Percentiles rank a stretch among this genome's conserved stretches.
phyloP scores from a whole-genome alignment of 2,888 invertebrate species.

The Acrobasis suavella region DNA sequence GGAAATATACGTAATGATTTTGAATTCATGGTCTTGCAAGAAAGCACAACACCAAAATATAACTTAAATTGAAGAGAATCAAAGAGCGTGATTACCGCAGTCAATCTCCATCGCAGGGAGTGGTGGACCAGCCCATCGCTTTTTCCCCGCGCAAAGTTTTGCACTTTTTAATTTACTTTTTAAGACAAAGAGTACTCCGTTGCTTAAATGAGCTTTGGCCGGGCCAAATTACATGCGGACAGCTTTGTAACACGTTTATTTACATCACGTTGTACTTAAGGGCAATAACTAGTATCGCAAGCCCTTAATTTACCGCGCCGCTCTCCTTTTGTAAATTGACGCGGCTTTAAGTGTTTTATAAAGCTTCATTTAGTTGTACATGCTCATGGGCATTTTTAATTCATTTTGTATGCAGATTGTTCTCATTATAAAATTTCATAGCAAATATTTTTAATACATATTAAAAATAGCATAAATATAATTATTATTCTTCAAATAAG shows the following conservation, averaged over 20 bases:
- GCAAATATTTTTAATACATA: background rate
- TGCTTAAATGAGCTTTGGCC: constrained; percentile 75
- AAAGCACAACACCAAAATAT: too few species aligned
- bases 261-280: constrained; percentile 80
- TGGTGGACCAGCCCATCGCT: constrained; percentile 69
- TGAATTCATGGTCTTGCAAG: too few species aligned
- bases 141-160: constrained; percentile 73
- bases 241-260: constrained; percentile 72
- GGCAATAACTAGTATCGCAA: constrained; percentile 73
- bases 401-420: background rate
- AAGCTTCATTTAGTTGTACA: constrained; percentile 40
- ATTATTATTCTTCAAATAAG: too few species aligned
- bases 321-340: constrained; percentile 54
- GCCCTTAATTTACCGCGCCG: constrained; percentile 70
- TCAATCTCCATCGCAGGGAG: constrained; percentile 66
- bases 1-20: too few species aligned
- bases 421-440: background rate
- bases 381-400: constrained; percentile 13
- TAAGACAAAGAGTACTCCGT: constrained; percentile 66
- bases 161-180: constrained; percentile 75
- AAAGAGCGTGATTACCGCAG: constrained; percentile 73
- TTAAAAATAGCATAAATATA: too few species aligned
- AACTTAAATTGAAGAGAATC: constrained; percentile 51
- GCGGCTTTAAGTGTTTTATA: constrained; percentile 60
- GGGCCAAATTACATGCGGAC: constrained; percentile 75